phyloP scores from a whole-genome alignment of 2,888 invertebrate genomes.

The Cerceris rybyensis region DNA sequence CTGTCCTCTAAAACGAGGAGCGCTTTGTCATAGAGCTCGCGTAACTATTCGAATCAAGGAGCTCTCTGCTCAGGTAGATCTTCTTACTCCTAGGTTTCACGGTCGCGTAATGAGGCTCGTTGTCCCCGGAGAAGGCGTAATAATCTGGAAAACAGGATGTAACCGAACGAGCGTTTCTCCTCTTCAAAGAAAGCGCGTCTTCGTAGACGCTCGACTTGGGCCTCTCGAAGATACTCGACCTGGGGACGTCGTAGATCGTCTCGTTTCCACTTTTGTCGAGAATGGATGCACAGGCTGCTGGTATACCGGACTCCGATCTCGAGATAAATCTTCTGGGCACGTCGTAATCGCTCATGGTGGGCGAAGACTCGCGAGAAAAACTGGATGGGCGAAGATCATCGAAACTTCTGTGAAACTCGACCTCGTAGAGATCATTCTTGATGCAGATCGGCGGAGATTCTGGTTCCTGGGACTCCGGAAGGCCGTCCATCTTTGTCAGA shows the following conservation, averaged over 20 bases:
- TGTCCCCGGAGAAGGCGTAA: conserved; percentile 36
- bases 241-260: conserved; percentile 64
- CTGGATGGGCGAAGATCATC: neutral
- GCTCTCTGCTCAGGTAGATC: conserved; percentile 3
- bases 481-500: conserved; percentile 35
- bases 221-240: conserved; percentile 23
- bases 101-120: conserved; percentile 58
- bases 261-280: neutral
- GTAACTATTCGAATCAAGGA: neutral
- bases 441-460: conserved; percentile 7
- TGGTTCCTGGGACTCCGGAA: neutral
- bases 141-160: conserved; percentile 14
- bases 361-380: conserved; percentile 7
- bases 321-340: conserved; percentile 59
- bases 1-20: conserved; percentile 1
- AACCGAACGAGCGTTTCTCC: conserved; percentile 36
- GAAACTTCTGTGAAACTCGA: conserved; percentile 52
- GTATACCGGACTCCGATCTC: conserved; percentile 57
- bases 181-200: conserved; percentile 59
- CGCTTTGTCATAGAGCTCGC: neutral
- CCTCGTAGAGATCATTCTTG: conserved; percentile 49
- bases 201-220: conserved; percentile 66
- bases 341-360: conserved; percentile 56
- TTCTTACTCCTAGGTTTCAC: conserved; percentile 59
- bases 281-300: neutral